Conservation (phyloP, 2,797 vertebrate genomes). For the Margarornis squamiger region DNA sequence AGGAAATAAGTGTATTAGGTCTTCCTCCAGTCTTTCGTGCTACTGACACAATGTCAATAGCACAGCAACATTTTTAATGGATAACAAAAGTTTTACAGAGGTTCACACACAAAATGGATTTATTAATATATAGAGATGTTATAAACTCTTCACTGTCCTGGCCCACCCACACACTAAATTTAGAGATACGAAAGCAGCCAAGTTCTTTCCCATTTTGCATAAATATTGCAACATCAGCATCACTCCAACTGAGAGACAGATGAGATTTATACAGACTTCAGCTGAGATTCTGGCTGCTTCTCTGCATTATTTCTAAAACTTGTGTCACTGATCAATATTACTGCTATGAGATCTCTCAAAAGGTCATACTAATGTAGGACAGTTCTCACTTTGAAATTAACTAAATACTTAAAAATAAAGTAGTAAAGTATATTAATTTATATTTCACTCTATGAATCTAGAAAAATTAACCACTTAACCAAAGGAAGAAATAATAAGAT, state of each 20-base stretch:
- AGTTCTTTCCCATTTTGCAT: conserved; percentile 14
- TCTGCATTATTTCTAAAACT: conserved; percentile 24
- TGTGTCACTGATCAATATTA: conserved; percentile 36
- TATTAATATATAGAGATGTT: conserved; percentile 17
- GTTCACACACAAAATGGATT: conserved; percentile 36
- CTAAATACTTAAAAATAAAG: conserved; percentile 3
- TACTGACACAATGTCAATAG: conserved; percentile 33
- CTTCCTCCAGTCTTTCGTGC: conserved; percentile 44
- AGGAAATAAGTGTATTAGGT: conserved; percentile 58
- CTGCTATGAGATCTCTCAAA: conserved; percentile 32
- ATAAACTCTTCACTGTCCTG: conserved; percentile 1
- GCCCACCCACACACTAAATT: conserved; percentile 29
- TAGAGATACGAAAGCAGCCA: conserved; percentile 29
- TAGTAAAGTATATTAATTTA: not conserved
- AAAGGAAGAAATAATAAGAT: not conserved
- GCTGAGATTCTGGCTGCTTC: conserved; percentile 22
- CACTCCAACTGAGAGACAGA: conserved; percentile 39
- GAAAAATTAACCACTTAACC: not conserved
- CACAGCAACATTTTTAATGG: conserved; percentile 32
- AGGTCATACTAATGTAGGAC: conserved; percentile 25
- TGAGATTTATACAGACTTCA: conserved; percentile 42
- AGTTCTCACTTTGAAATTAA: conserved; percentile 39
- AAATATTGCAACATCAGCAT: conserved; percentile 37
- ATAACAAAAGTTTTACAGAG: not conserved
- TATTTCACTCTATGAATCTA: not conserved